Evolutionary conservation across 2,888 invertebrate species (phyloP).

Genomic region (Abrostola triplasia): DNA sequence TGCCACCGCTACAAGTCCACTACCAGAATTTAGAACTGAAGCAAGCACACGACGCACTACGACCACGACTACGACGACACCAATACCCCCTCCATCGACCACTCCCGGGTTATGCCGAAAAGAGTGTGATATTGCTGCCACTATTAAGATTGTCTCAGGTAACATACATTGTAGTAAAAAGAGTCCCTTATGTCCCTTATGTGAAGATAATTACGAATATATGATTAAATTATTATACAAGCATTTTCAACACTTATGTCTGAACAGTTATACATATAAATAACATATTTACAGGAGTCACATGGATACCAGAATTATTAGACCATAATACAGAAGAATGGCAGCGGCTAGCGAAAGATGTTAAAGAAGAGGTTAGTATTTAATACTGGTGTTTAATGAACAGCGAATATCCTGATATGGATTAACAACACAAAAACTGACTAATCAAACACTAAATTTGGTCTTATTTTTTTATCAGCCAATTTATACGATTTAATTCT

Average conservation of each 20-base stretch:
- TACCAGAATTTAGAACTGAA: slow-evolving; percentile 79
- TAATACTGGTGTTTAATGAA: slow-evolving; percentile 8
- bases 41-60: slow-evolving; percentile 86
- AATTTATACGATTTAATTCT: too few relatives aligned
- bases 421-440: too few relatives aligned
- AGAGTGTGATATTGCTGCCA: slow-evolving; percentile 95
- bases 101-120: slow-evolving; percentile 93
- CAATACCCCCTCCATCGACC: slow-evolving; percentile 91
- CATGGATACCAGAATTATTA: slow-evolving; percentile 95
- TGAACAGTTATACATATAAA: too few relatives aligned
- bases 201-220: not conserved
- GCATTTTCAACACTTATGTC: too few relatives aligned
- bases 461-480: too few relatives aligned
- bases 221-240: too few relatives aligned
- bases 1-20: slow-evolving; percentile 89
- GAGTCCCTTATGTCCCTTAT: too few relatives aligned
- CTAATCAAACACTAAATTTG: too few relatives aligned
- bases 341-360: slow-evolving; percentile 94
- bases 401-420: not conserved
- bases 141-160: slow-evolving; percentile 94
- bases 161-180: slow-evolving; percentile 13
- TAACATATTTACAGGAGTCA: slow-evolving; percentile 83
- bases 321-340: slow-evolving; percentile 96
- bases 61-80: slow-evolving; percentile 90
- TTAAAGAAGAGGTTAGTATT: slow-evolving; percentile 91